phyloP scores from a whole-genome alignment of 2,888 invertebrate genomes.

The Bhutanitis thaidina region DNA sequence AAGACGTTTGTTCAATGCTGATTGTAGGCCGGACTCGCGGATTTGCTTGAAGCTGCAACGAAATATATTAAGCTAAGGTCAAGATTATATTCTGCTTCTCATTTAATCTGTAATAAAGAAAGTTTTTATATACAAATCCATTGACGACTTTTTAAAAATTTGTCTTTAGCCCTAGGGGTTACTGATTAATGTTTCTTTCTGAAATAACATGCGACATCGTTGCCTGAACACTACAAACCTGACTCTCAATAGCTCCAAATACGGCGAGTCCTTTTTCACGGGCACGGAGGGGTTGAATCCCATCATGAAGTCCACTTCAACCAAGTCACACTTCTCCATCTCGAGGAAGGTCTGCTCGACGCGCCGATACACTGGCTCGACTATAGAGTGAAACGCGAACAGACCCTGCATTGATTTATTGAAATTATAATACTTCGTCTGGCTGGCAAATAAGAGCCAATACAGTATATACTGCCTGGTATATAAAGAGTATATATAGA shows the following conservation, averaged over 20 bases:
- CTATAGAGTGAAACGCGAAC: slow-evolving; percentile 73
- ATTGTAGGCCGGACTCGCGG: slow-evolving; percentile 78
- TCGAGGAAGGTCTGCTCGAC: slow-evolving; percentile 77
- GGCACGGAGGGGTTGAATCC: slow-evolving; percentile 48
- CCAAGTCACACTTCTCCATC: slow-evolving; percentile 79
- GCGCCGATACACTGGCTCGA: slow-evolving; percentile 66
- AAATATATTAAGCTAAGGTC: background rate
- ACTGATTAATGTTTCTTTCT: too few species aligned
- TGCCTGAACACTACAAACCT: slow-evolving; percentile 45
- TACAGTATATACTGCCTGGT: too few species aligned
- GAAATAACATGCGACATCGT: too few species aligned
- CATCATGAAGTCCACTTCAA: slow-evolving; percentile 62
- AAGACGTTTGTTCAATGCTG: slow-evolving; percentile 39
- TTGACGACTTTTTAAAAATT: too few species aligned
- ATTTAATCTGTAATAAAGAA: too few species aligned
- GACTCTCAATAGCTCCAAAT: slow-evolving; percentile 54
- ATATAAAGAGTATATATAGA: too few species aligned
- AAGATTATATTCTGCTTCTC: too few species aligned
- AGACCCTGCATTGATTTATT: slow-evolving; percentile 61
- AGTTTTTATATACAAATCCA: too few species aligned
- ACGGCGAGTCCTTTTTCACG: slow-evolving; percentile 53
- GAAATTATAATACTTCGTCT: background rate
- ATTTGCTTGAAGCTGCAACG: slow-evolving; percentile 69
- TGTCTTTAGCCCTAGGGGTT: too few species aligned
- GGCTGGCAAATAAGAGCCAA: too few species aligned